Conservation (phyloP, 2,888 invertebrate genomes). For the Scaptomyza parva region DNA sequence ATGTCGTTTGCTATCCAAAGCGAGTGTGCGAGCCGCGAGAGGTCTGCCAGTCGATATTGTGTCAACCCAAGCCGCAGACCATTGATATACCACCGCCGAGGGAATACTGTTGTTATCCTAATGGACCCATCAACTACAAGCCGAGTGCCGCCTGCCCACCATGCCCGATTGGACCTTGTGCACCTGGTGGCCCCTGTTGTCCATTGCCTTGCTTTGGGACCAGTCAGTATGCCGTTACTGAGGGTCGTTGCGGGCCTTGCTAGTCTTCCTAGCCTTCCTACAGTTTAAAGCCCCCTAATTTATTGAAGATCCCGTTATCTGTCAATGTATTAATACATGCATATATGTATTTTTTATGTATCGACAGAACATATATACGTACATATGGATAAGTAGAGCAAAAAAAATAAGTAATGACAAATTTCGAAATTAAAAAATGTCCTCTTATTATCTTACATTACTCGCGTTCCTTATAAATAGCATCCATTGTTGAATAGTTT, state of each 20-base stretch:
- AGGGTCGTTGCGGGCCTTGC: slow-evolving; percentile 28
- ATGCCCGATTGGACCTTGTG: slow-evolving; percentile 49
- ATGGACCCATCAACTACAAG: slow-evolving; percentile 79
- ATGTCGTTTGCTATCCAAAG: slow-evolving; percentile 37
- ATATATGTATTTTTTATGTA: neutral
- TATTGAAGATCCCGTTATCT: slow-evolving; percentile 5
- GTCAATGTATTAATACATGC: slow-evolving; percentile 8
- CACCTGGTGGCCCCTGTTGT: slow-evolving; percentile 67
- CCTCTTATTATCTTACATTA: too few species aligned
- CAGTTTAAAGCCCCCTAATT: too few species aligned
- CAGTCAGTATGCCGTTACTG: slow-evolving; percentile 49
- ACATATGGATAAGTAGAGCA: slow-evolving; percentile 11
- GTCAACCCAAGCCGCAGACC: slow-evolving; percentile 55
- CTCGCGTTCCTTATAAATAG: too few species aligned
- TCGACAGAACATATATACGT: neutral
- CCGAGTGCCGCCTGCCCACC: slow-evolving; percentile 34
- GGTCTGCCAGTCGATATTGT: slow-evolving; percentile 32
- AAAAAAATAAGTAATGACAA: slow-evolving; percentile 3
- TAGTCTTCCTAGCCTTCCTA: neutral
- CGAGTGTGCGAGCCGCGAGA: slow-evolving; percentile 29
- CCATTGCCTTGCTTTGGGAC: slow-evolving; percentile 61
- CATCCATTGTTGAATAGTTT: neutral
- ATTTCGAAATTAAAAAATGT: slow-evolving; percentile 8
- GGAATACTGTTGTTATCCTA: slow-evolving; percentile 82
- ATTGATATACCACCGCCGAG: slow-evolving; percentile 81